Evolutionary conservation across 1,140 invertebrate species (phyloP).

Genomic region (Drosophila nasuta): DNA sequence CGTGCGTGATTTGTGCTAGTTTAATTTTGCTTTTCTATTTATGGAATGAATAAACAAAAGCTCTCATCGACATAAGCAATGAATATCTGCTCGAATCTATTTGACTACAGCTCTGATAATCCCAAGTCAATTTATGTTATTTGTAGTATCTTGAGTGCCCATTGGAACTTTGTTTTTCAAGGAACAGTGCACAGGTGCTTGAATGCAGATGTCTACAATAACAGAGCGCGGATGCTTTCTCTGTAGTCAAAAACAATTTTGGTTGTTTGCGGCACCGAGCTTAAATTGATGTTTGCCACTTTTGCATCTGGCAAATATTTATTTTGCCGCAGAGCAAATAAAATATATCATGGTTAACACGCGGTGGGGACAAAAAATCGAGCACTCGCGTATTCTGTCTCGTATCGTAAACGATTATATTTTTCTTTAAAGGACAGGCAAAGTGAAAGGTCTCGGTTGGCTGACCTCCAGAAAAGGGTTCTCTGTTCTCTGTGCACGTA

Average conservation of each 20-base stretch:
- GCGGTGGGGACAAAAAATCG: slow-evolving; percentile 39
- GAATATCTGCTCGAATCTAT: neutral
- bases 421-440: slow-evolving; percentile 32
- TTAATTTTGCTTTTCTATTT: neutral
- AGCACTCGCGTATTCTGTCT: slow-evolving; percentile 11
- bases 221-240: no score
- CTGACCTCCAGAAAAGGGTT: slow-evolving; percentile 32
- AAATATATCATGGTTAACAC: slow-evolving; percentile 59
- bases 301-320: slow-evolving; percentile 65
- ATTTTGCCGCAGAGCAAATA: slow-evolving; percentile 57
- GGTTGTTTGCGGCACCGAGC: slow-evolving; percentile 50
- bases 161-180: neutral
- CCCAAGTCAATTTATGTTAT: neutral
- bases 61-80: neutral
- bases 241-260: slow-evolving; percentile 52
- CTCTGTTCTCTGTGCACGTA: neutral
- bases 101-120: neutral
- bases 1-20: neutral
- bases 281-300: slow-evolving; percentile 69
- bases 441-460: slow-evolving; percentile 23
- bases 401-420: slow-evolving; percentile 48
- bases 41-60: neutral
- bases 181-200: slow-evolving; percentile 9
- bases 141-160: neutral
- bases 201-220: slow-evolving; percentile 16